Evolutionary conservation across 30 jellyfish, hydroid and myxozoan genomes (phyloP).

Genomic region (Hydractinia echinata): DNA sequence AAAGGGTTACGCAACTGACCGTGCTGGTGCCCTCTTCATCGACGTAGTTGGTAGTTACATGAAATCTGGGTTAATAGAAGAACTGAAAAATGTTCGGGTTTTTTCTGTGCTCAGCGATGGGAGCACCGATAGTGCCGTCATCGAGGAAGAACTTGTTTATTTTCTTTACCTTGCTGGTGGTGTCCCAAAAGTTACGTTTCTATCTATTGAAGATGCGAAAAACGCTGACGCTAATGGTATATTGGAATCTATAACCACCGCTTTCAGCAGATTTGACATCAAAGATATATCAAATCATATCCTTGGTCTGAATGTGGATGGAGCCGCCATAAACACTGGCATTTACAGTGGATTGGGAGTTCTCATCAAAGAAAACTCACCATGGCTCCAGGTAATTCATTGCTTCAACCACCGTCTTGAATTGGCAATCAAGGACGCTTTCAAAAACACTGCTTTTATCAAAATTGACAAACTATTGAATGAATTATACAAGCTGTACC

Average conservation of each 20-base stretch:
- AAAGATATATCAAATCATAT: background rate
- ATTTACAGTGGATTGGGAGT: constrained; percentile 29
- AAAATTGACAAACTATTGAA: background rate
- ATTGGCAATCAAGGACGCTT: constrained; percentile 36
- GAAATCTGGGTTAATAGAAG: constrained; percentile 7
- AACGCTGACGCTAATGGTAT: constrained; percentile 38
- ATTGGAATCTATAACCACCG: too few species aligned
- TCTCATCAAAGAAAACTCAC: too few species aligned
- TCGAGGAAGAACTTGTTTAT: constrained; percentile 21
- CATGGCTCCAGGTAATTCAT: constrained; percentile 38
- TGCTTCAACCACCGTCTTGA: constrained; percentile 42
- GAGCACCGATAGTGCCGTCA: constrained; percentile 23
- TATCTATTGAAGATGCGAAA: constrained; percentile 23
- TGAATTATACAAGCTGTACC: constrained; percentile 9
- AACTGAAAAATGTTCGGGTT: background rate
- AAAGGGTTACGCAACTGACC: too few species aligned
- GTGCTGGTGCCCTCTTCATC: constrained; percentile 13
- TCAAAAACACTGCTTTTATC: background rate
- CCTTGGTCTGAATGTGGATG: too few species aligned
- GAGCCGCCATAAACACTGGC: constrained; percentile 22
- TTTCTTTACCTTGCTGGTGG: constrained; percentile 18
- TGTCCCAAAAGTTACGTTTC: constrained; percentile 15
- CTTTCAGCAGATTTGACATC: constrained; percentile 31
- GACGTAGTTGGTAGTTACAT: background rate
- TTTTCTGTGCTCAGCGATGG: constrained; percentile 31